These are phyloP conservation scores for Heliconius ismenius DNA, from an alignment of 2,888 invertebrate genomes.

Conservation along the genomic window DNA sequence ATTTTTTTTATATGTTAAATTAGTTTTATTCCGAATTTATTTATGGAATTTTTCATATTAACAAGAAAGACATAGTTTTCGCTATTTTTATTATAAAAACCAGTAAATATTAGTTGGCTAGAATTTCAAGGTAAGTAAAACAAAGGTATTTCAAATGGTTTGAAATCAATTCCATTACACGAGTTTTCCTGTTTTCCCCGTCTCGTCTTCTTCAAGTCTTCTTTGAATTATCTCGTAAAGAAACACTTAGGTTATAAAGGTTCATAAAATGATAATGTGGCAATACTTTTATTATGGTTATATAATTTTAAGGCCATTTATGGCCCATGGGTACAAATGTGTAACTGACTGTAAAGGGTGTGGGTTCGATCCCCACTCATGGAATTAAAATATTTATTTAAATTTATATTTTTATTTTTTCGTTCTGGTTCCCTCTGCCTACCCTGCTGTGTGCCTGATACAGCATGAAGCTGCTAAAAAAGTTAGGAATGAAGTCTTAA, in stretches of 20 bases:
- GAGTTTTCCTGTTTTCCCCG: slow-evolving; percentile 12
- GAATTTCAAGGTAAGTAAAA: slow-evolving; percentile 2
- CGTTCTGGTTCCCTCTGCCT: no score
- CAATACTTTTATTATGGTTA: not conserved
- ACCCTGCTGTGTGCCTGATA: no score
- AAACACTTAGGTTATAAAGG: slow-evolving; percentile 3
- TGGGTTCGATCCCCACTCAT: no score
- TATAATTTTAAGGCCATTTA: no score
- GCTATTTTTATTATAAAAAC: not conserved
- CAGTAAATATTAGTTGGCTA: slow-evolving; percentile 9
- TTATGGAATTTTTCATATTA: no score
- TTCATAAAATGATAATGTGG: not conserved
- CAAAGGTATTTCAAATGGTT: slow-evolving; percentile 14
- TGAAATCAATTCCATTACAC: slow-evolving; percentile 13
- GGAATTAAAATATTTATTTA: no score
- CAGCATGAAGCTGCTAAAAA: no score
- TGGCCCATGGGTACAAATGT: no score
- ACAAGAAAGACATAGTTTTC: not conserved
- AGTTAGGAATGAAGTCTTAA: no score
- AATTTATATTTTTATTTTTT: no score
- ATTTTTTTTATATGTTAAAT: not conserved
- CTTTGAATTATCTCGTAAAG: not conserved
- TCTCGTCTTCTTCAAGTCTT: not conserved
- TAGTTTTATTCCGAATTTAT: no score
- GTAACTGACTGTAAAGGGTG: no score